phyloP scores from a whole-genome alignment of 2,888 invertebrate genomes.

The Apamea sordens region DNA sequence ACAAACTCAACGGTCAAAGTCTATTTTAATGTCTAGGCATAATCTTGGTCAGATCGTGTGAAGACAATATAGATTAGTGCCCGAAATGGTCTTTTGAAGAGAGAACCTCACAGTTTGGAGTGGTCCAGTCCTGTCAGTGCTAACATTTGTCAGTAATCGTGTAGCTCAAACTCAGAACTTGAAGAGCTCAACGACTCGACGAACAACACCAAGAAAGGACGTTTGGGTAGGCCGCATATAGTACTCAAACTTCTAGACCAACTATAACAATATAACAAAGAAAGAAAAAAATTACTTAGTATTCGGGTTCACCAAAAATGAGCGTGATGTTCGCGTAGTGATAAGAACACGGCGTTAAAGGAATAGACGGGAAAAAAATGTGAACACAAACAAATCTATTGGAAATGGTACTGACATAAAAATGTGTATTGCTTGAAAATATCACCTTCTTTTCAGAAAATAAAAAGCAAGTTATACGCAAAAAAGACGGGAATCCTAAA shows the following conservation, averaged over 20 bases:
- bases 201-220: background rate
- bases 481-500: background rate
- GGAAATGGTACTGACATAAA: background rate
- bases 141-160: background rate
- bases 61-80: no score
- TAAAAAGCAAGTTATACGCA: constrained; percentile 1
- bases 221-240: background rate
- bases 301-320: background rate
- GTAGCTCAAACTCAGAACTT: background rate
- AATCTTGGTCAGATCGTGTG: no score
- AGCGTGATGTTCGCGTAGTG: no score
- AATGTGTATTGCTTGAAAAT: background rate
- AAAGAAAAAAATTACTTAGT: no score
- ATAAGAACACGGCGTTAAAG: background rate
- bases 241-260: no score
- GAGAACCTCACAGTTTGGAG: background rate
- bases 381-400: background rate
- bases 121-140: background rate
- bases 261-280: no score
- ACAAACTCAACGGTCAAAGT: background rate
- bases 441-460: background rate
- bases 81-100: background rate
- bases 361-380: background rate
- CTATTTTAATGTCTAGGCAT: no score
- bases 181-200: background rate